Conservation (phyloP, 1,140 invertebrate species). For the Varroa destructor region DNA sequence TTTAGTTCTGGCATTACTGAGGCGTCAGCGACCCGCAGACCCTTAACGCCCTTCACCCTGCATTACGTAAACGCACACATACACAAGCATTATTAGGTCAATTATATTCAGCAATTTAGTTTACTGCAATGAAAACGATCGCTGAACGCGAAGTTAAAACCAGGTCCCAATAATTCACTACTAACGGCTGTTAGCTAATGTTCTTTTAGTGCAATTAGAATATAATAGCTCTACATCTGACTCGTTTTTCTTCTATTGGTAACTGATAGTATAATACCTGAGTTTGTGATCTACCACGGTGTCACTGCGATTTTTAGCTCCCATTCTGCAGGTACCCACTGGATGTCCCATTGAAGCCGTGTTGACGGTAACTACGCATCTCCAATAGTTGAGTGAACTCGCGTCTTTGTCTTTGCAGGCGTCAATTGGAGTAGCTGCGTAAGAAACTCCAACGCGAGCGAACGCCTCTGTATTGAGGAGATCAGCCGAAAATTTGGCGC, state of each 20-base stretch:
- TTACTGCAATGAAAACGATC: no score
- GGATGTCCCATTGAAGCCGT: slow-evolving; percentile 41
- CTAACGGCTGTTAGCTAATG: no score
- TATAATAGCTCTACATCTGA: not conserved
- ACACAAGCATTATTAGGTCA: no score
- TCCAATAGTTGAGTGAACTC: not conserved
- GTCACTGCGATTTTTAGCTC: slow-evolving; percentile 36
- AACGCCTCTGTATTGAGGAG: not conserved
- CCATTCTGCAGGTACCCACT: slow-evolving; percentile 43
- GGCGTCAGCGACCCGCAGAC: slow-evolving; percentile 54
- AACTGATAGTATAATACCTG: slow-evolving; percentile 34
- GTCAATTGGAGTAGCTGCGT: not conserved
- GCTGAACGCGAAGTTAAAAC: no score
- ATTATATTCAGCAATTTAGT: no score
- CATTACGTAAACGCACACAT: slow-evolving; percentile 27
- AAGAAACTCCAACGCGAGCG: not conserved
- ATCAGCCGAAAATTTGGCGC: not conserved
- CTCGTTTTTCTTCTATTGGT: not conserved
- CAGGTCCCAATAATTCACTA: no score
- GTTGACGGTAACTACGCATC: slow-evolving; percentile 37
- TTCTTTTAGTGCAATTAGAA: not conserved
- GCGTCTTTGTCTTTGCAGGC: slow-evolving; percentile 5
- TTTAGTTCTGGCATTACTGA: slow-evolving; percentile 55
- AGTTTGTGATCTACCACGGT: slow-evolving; percentile 43
- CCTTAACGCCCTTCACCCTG: slow-evolving; percentile 50